Percentiles rank a stretch among this genome's conserved stretches.
Evolutionary conservation across 2,797 vertebrate species (phyloP).

Genomic region (Propithecus deckenii): DNA sequence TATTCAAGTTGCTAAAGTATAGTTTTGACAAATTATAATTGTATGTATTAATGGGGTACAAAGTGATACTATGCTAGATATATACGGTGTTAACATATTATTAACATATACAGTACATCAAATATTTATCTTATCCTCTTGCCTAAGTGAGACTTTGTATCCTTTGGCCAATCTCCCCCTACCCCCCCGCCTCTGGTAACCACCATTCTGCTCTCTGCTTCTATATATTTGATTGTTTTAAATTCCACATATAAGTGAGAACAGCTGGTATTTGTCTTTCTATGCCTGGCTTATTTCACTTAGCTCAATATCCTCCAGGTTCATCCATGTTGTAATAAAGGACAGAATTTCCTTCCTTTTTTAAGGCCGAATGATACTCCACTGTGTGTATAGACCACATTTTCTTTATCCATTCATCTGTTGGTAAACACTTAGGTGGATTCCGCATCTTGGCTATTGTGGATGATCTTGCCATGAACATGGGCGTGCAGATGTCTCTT

Average conservation of each 20-base stretch:
- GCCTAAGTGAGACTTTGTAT: neutral
- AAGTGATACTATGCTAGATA: neutral
- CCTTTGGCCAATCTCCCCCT: neutral
- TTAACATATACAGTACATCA: neutral
- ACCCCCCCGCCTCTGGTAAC: neutral
- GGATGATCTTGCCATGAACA: neutral
- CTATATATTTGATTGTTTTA: neutral
- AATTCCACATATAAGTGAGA: neutral
- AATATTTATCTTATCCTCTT: neutral
- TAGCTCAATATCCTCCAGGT: neutral
- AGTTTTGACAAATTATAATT: neutral
- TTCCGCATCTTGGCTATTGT: neutral
- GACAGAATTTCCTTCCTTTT: neutral
- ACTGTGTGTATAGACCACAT: neutral
- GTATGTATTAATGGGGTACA: neutral
- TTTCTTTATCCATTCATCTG: neutral
- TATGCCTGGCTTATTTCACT: neutral
- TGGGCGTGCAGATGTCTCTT: neutral
- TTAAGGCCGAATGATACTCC: neutral
- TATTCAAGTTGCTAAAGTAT: neutral
- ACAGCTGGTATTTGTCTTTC: neutral
- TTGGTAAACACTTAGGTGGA: neutral
- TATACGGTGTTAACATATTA: neutral
- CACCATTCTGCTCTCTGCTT: neutral
- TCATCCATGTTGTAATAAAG: neutral